Evolutionary conservation across 2,888 invertebrate species (phyloP).

Genomic region (Timema cristinae): DNA sequence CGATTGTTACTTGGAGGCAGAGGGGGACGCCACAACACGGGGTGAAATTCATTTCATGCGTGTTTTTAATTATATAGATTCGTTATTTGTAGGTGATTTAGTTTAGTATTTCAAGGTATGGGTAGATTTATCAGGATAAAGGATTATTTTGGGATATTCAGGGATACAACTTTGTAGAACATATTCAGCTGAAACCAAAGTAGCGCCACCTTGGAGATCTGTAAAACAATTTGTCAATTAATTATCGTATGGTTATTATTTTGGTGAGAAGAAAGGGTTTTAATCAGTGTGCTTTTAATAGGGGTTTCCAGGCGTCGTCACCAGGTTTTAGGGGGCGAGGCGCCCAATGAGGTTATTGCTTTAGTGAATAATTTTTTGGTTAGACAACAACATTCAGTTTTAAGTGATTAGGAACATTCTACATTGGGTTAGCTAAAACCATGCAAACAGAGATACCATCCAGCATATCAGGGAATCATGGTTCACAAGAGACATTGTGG

Average conservation of each 20-base stretch:
- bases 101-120: conserved; percentile 24
- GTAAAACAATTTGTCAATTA: conserved; percentile 28
- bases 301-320: conserved; percentile 20
- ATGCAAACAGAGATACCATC: conserved; percentile 15
- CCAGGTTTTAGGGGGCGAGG: conserved; percentile 16
- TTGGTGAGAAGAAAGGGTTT: conserved; percentile 1
- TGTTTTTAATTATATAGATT: conserved; percentile 26
- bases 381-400: conserved; percentile 11
- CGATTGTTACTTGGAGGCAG: conserved; percentile 45
- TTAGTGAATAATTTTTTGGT: conserved; percentile 23
- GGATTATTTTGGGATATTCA: conserved; percentile 7
- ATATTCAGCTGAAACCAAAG: conserved; percentile 31
- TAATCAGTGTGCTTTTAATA: conserved; percentile 1
- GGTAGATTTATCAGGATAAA: conserved; percentile 17
- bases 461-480: conserved; percentile 1
- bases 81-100: conserved; percentile 30
- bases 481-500: background rate
- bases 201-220: conserved; percentile 27
- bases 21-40: conserved; percentile 38
- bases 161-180: conserved; percentile 25
- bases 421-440: conserved; percentile 1
- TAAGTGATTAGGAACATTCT: background rate
- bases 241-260: conserved; percentile 5
- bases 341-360: conserved; percentile 19
- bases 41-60: conserved; percentile 29